Evolutionary conservation across 2,888 invertebrate species (phyloP), one percentile per base, ranked within the genome.

Genomic region (Coenonympha arcania): DNA sequence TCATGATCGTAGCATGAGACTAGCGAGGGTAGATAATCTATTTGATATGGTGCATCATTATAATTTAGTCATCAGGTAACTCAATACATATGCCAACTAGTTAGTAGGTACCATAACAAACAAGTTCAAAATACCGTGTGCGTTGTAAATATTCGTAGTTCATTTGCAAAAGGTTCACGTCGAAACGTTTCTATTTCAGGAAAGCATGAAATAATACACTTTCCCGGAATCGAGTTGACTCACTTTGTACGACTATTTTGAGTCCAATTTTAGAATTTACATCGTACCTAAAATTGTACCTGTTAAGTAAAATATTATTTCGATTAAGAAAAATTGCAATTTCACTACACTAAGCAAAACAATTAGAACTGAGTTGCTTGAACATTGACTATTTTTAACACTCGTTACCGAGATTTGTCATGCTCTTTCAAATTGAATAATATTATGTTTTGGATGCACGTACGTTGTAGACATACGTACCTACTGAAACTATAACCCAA

Each of bases 121-220:
- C 11, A 22, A 13, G 39, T 22, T 22, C 9, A 22, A n/a, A 15
- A 22, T 39, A 24, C 39, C 22, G 22, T 22, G 39, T 24, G 22
- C 22, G 24, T 24, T 24, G 39, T 22, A 37, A 22, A 18, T 18
- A 34, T n/a, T n/a, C 5, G 16, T 33, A 33, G 36, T 36, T 39
- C 22, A 22, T 30, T 39, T 24, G 39, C 39, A 39, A 39, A 39
- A 39, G 39, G 39, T 36, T 36, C 36, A 36, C 36, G 36, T 36
- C 2, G 19, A 11, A 39, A 24, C 39, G 39, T 39, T 39, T 22
- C 39, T 39, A 39, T 39, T 39, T 39, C 39, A 39, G 24, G 39
- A 15, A 15, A 6, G 22, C 39, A 24, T 24, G 22, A 39, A 39
- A 39, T 39, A 39, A 39, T 39, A 24, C 15, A 39, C 39, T 39